Evolutionary conservation across 1,140 invertebrate species (phyloP).

Genomic region (Ceratosolen fusciceps): DNA sequence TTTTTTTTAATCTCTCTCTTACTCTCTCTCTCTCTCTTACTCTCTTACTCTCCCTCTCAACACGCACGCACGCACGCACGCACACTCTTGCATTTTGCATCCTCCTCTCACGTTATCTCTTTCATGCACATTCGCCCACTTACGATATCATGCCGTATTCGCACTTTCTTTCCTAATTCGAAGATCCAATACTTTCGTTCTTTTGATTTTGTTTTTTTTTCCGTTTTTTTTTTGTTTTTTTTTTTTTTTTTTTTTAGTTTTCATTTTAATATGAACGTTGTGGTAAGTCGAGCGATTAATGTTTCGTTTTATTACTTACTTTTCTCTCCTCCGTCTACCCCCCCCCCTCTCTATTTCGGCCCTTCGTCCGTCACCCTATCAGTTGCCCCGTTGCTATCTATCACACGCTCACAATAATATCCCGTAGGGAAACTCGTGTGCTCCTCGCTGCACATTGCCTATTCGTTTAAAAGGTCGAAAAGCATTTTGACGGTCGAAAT

Average conservation of each 20-base stretch:
- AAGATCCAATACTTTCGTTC: conserved; percentile 30
- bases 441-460: too few species aligned
- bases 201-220: too few species aligned
- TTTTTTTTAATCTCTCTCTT: conserved; percentile 29
- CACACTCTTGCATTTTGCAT: conserved; percentile 29
- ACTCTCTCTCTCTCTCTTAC: conserved; percentile 28
- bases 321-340: conserved; percentile 8
- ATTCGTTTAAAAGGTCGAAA: too few species aligned
- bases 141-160: conserved; percentile 31
- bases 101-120: conserved; percentile 34
- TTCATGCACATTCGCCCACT: conserved; percentile 19
- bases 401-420: conserved; percentile 27
- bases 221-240: conserved; percentile 43
- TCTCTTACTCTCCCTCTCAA: conserved; percentile 36
- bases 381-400: neutral
- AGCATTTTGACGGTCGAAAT: too few species aligned
- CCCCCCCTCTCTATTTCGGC: conserved; percentile 4
- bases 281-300: conserved; percentile 18
- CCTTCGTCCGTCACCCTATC: neutral
- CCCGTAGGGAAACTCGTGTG: too few species aligned
- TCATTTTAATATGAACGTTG: conserved; percentile 30
- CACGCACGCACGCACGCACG: too few species aligned
- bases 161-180: conserved; percentile 21
- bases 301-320: conserved; percentile 4
- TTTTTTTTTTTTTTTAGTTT: conserved; percentile 42